Evolutionary conservation across 2,888 invertebrate genomes (phyloP), one percentile per base, ranked within the genome.

Genomic region (Himalopsyche tibetana): DNA sequence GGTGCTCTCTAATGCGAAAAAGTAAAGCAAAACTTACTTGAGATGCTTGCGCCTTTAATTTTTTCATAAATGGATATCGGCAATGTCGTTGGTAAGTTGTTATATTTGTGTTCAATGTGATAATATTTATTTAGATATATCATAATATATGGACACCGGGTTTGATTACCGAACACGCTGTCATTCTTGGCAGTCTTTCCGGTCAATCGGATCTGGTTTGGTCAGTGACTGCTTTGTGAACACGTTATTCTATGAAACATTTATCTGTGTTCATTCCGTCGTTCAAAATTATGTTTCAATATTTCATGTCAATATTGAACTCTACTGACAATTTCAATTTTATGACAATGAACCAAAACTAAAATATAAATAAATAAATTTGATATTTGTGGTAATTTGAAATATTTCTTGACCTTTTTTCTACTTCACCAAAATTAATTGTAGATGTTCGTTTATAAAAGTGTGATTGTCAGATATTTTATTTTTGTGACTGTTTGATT

Each of bases 171-270:
- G 40, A 19, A 42, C 19, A 42, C 45, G 45, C 80, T 45, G 74
- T 74, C 80, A 51, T 15, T 45, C n/a, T 45, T 42, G 42, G 45
- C 80, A 51, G 80, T 80, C 45, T 42, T 42, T 45, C 19, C 28
- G 82, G 82, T 55, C 83, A 86, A 84, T 86, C 87, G 55, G 86
- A 80, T 84, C 84, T 74, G 86, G 84, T 84, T 42, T 51, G 83
- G 63, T 81, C 55, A 40, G 55, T 80, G 45, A 69, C 84, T 56
- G 87, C 86, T 84, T 85, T 86, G 87, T 86, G 83, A 56, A 86
- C 82, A 86, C 83, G 87, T 84, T 80, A 85, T 83, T 45, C 69
- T 82, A 63, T 80, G 80, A 5, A 12, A 42, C 28, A 74, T 74
- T 8, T 38, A 36, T 74, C 36, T 36, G 36, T 74, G 36, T 36